These are phyloP conservation scores for Andrena hattorfiana DNA, from an alignment of 2,888 invertebrate genomes.

Conservation along the genomic window DNA sequence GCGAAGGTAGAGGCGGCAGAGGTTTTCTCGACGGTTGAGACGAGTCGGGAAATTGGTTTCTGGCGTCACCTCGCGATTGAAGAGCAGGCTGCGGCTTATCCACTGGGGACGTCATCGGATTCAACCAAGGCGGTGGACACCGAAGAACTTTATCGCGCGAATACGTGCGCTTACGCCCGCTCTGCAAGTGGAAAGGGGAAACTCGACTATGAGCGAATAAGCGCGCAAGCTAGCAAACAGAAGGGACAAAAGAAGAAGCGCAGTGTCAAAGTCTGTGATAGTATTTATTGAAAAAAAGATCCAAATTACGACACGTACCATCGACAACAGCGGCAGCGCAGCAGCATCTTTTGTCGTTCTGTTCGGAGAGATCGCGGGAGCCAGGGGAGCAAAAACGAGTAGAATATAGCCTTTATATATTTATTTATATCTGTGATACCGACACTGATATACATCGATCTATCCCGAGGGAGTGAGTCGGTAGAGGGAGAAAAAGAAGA, in stretches of 20 bases:
- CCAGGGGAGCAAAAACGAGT: slow-evolving; percentile 38
- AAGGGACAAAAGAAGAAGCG: slow-evolving; percentile 58
- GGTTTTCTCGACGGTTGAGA: slow-evolving; percentile 37
- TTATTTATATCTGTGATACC: slow-evolving; percentile 85
- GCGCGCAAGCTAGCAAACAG: slow-evolving; percentile 20
- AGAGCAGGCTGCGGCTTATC: not conserved
- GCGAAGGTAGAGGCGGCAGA: slow-evolving; percentile 20
- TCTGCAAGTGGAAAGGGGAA: not conserved
- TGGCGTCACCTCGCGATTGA: slow-evolving; percentile 23
- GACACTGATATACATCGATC: slow-evolving; percentile 81
- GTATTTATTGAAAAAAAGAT: slow-evolving; percentile 81
- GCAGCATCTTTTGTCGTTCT: slow-evolving; percentile 43
- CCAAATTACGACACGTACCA: slow-evolving; percentile 66
- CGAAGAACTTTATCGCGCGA: slow-evolving; percentile 9
- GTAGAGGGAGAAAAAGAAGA: slow-evolving; percentile 40
- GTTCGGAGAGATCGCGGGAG: slow-evolving; percentile 31
- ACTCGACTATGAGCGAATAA: slow-evolving; percentile 33
- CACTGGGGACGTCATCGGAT: slow-evolving; percentile 17
- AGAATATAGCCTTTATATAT: slow-evolving; percentile 83
- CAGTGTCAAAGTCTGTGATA: slow-evolving; percentile 84
- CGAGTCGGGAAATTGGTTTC: slow-evolving; percentile 36
- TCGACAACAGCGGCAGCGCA: slow-evolving; percentile 40
- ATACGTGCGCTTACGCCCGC: not conserved
- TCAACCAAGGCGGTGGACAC: slow-evolving; percentile 7
- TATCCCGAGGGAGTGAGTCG: slow-evolving; percentile 51